Evolutionary conservation across 1,140 invertebrate species (phyloP), one percentile per base, ranked within the genome.

Genomic region (Drosophila sp.): DNA sequence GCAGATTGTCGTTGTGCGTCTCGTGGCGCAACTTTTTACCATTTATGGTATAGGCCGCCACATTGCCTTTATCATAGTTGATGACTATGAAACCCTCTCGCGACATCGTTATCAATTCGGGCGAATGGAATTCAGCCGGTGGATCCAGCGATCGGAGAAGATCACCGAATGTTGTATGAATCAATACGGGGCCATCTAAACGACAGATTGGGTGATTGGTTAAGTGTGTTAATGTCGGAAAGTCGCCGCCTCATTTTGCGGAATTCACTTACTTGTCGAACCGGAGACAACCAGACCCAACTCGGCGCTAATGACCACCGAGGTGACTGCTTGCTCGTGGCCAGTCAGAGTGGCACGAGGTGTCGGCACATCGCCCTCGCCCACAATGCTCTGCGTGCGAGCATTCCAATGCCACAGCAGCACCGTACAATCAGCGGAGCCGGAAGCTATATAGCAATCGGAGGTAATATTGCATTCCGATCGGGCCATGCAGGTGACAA

Each of bases 331-430:
- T 81, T 98, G 96, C 90, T 99, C 97, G 92, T 99, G 99, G 1
- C 99, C 99, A 0, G 98, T 99, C 0, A 99, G 93, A 1, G 98
- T 99, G 1, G 98, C 98, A 70, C 98, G 94, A 1, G 99, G 99
- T 32, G 98, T 98, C 1, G 98, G 98, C 55, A 96, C 94, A 90
- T 99, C 97, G 10, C 96, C 97, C 92, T 99, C 98, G 3, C 98
- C 98, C 40, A 99, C 97, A 81, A 99, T 98, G 56, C 97, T 97
- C 92, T 98, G 98, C 47, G 97, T 97, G 56, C 98, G 94, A 0
- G 98, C 98, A 90, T 97, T 99, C 98, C 99, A 99, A 85, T 99
- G 98, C 99, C 99, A 99, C 3, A 99, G 93, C 54, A 99, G 94
- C 5, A 99, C 97, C 0, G 98, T 99, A 92, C 98, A 99, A 92